Evolutionary conservation across 2,797 vertebrate genomes (phyloP).

Genomic region (Dermochelys coriacea): DNA sequence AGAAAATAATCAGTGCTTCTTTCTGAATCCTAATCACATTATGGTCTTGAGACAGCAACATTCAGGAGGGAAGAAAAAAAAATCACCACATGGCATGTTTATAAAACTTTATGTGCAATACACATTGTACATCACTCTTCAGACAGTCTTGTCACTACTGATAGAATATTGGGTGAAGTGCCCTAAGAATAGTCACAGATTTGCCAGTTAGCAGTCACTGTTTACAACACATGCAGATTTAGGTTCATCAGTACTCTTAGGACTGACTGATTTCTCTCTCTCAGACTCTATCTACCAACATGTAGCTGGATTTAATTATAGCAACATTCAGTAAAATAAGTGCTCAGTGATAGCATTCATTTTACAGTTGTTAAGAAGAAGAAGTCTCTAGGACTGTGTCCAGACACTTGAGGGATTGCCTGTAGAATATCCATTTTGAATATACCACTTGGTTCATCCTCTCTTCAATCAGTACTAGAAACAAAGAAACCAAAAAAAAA

Average conservation of each 20-base stretch:
- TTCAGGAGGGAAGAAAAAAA: background rate
- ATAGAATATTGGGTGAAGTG: background rate
- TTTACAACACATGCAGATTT: background rate
- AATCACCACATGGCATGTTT: background rate
- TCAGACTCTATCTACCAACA: background rate
- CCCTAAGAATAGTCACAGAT: background rate
- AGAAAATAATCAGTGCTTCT: background rate
- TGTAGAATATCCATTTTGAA: background rate
- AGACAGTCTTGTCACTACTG: background rate
- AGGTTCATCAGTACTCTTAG: background rate
- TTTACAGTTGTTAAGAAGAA: background rate
- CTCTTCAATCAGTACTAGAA: background rate
- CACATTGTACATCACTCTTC: background rate
- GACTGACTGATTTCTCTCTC: background rate
- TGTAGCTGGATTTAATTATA: conserved; percentile 10
- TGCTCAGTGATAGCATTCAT: background rate
- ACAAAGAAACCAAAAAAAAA: background rate
- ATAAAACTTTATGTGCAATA: background rate
- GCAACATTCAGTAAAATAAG: background rate
- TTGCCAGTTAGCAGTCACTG: background rate
- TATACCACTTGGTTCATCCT: background rate
- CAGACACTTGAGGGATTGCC: background rate
- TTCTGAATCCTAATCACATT: background rate
- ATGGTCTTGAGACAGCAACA: background rate
- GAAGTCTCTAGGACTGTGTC: background rate